Evolutionary conservation across 1,140 invertebrate species (phyloP).

Genomic region (Hormaphis cornu): DNA sequence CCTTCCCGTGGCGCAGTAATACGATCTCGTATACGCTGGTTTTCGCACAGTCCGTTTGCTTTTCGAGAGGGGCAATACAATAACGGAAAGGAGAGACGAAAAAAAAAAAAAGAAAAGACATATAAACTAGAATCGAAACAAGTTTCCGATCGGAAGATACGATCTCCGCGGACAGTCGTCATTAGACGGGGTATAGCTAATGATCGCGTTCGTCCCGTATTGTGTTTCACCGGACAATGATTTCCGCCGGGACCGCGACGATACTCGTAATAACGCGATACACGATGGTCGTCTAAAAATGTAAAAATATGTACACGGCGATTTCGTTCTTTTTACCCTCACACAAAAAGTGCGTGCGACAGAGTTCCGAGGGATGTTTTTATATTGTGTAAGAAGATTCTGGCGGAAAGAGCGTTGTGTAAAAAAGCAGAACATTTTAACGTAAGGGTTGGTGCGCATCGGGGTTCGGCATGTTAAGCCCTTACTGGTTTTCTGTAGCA

Average conservation of each 20-base stretch:
- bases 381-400: too few relatives aligned
- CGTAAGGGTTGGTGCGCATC: too few relatives aligned
- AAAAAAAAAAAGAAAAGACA: too few relatives aligned
- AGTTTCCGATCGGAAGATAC: slow-evolving; percentile 7
- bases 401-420: too few relatives aligned
- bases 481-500: too few relatives aligned
- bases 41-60: neutral
- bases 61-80: neutral
- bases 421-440: too few relatives aligned
- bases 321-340: too few relatives aligned
- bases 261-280: neutral
- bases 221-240: neutral
- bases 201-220: neutral
- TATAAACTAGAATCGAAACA: too few relatives aligned
- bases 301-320: too few relatives aligned
- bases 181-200: slow-evolving; percentile 13
- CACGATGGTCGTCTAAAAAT: neutral
- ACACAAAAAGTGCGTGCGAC: too few relatives aligned
- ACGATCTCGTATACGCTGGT: neutral
- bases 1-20: neutral
- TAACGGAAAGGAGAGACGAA: neutral
- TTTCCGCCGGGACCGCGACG: neutral
- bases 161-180: neutral
- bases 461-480: too few relatives aligned
- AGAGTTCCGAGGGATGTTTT: too few relatives aligned